Percentiles rank a stretch among this genome's conserved stretches.
Conservation (phyloP, 2,888 invertebrate species). For the Pollenia labialis region DNA sequence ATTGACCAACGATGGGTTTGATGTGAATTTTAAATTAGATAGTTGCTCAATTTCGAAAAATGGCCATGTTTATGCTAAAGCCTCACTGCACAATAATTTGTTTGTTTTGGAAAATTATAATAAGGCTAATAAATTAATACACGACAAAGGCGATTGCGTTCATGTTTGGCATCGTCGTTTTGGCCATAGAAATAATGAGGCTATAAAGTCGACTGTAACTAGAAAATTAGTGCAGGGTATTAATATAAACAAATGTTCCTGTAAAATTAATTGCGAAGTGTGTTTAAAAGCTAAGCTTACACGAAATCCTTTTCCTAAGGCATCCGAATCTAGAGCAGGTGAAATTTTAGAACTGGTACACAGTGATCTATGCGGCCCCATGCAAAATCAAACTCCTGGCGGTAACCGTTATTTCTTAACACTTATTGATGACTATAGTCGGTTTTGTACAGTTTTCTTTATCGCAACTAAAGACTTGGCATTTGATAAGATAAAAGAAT, state of each 20-base stretch:
- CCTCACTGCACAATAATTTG: constrained; percentile 8
- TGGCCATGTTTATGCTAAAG: background rate
- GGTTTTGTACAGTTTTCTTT: constrained; percentile 13
- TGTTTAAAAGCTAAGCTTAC: constrained; percentile 20
- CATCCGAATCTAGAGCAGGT: no score
- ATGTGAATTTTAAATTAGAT: background rate
- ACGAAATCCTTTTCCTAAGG: constrained; percentile 16
- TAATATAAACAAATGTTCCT: background rate
- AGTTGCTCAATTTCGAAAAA: background rate
- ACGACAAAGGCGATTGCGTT: background rate
- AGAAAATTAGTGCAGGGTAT: constrained; percentile 7
- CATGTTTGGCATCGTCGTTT: background rate
- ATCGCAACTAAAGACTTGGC: background rate
- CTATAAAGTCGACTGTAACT: background rate
- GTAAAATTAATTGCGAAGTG: constrained; percentile 1
- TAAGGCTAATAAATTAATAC: background rate
- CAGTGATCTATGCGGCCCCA: no score
- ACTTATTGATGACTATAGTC: constrained; percentile 22
- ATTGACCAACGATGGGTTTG: no score
- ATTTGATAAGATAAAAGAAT: no score
- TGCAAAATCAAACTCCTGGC: background rate
- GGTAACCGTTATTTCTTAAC: background rate
- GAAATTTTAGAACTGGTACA: no score
- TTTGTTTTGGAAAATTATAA: background rate
- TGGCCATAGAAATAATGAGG: background rate